Evolutionary conservation across 2,888 invertebrate genomes (phyloP), one percentile per base, ranked within the genome.

Genomic region (Ormyrus pomaceus): DNA sequence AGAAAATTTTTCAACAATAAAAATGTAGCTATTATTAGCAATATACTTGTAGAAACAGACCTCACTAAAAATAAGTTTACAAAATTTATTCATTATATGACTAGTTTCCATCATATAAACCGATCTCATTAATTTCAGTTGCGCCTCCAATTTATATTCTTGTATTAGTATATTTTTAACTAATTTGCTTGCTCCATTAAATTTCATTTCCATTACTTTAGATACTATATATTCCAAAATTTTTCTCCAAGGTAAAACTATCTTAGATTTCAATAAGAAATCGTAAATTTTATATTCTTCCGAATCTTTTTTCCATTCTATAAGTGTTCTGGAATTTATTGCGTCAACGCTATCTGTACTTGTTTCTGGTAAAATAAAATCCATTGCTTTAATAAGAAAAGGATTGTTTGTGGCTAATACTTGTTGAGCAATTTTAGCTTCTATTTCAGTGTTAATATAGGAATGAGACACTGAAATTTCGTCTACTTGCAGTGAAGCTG

Each of bases 71-170:
- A 93, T 86, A 50, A 89, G 87, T 7, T 89, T 90, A 84, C 92
- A 92, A 84, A 93, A 93, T 59, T 91, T 91, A 72, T 91, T 91
- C 91, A 93, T 91, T 13, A 92, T 83, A 84, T 93, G 92, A 65
- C 92, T 92, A 3, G 91, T 91, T 85, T 93, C 92, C 88, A 93
- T 90, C 82, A 93, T 90, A 64, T 92, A 90, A 19, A 93, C 90
- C 56, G 90, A 91, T 51, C 93, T 90, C 86, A 93, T 90, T 70
- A 92, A 89, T 58, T 89, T 89, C 56, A 93, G 86, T 83, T 92
- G 92, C 7, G 87, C 88, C 58, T 90, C 88, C 6, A 93, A 85
- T 80, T 89, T 88, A 83, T 92, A 91, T 69, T 93, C 92, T 5
- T 91, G 86, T 6, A 90, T 88, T 84, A 92, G 90, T 81, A 93